phyloP scores from a whole-genome alignment of 2,797 vertebrate species.

The Ctenopoma multispine region DNA sequence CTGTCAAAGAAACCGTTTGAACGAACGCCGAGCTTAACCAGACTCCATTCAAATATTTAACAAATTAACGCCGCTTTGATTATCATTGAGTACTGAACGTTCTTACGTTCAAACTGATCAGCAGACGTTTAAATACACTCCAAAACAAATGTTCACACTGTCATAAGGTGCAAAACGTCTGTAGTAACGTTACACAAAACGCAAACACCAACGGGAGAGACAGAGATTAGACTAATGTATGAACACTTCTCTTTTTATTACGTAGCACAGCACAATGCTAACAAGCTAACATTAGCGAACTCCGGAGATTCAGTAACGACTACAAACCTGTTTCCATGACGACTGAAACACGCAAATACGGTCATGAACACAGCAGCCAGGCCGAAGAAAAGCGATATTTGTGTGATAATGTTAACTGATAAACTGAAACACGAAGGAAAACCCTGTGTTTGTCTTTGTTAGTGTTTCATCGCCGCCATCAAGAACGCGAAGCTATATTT shows the following conservation, averaged over 20 bases:
- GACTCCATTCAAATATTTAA: constrained; percentile 2
- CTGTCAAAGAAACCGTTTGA: too few relatives aligned
- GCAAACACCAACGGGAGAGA: too few relatives aligned
- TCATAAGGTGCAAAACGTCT: too few relatives aligned
- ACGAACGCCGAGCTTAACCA: neutral
- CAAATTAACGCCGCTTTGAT: neutral
- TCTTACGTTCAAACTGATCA: too few relatives aligned
- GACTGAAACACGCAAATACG: constrained; percentile 5
- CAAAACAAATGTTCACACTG: too few relatives aligned
- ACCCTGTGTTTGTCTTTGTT: neutral
- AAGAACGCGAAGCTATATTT: neutral
- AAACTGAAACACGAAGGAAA: rapidly evolving
- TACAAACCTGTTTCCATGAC: constrained; percentile 83
- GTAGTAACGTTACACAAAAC: too few relatives aligned
- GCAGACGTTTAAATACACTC: too few relatives aligned
- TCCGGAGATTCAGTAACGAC: neutral
- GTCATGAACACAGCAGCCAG: too few relatives aligned
- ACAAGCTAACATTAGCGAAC: neutral
- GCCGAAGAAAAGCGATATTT: too few relatives aligned
- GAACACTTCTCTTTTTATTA: too few relatives aligned
- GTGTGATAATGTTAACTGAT: rapidly evolving
- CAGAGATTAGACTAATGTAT: too few relatives aligned
- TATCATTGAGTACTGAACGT: too few relatives aligned
- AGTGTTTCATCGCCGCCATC: rapidly evolving
- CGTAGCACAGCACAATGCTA: neutral